Base-by-base conservation (phyloP, 2,888 invertebrate genomes). In the Nomada ferruginata region DNA sequence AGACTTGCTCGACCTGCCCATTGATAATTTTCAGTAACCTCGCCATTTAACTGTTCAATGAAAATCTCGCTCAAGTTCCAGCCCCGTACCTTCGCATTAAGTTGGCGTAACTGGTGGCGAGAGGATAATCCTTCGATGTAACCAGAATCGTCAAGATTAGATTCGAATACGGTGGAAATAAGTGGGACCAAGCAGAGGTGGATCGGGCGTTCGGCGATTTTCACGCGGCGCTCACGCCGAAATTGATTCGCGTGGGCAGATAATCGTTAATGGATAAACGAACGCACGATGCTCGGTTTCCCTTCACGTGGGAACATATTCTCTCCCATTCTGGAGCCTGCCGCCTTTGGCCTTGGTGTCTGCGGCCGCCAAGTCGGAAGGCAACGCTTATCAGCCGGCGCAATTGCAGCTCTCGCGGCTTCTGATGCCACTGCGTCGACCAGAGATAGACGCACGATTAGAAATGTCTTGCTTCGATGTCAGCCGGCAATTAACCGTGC, bases 271-370 rank as follows among this genome's bases (percentile, higher is more conserved):
- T 87, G 80, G 85, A 75, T 82, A 85, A 69, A 74, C 80, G 75
- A 87, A 89, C 76, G 70, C 68, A 73, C 52, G 66, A 47, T 65
- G 44, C 69, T 47, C 26, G 50, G 64, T 42, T 84, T 80, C 74
- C 44, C 4, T 81, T 76, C 82, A 89, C 90, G 90, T 91, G 90
- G 89, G 90, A 91, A 91, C 86, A 79, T 76, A 86, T 85, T 79
- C 84, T 89, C 88, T 83, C 68, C 82, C 84, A 81, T 80, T 74
- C 60, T 74, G 72, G 23, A 13, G 61, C 73, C 60, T 70, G 75
- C 79, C 79, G 87, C 79, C 85, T 89, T 86, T 85, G 83, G 85
- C 87, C 87, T 89, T 84, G 82, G 44, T 65, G 60, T 69, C 75
- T 66, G 29, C 65, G 70, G 66, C 75, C 75, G 47, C 76, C 61